These are phyloP conservation scores for Cardiocondyla obscurior DNA, from an alignment of 1,140 invertebrate genomes.

Conservation along the genomic window DNA sequence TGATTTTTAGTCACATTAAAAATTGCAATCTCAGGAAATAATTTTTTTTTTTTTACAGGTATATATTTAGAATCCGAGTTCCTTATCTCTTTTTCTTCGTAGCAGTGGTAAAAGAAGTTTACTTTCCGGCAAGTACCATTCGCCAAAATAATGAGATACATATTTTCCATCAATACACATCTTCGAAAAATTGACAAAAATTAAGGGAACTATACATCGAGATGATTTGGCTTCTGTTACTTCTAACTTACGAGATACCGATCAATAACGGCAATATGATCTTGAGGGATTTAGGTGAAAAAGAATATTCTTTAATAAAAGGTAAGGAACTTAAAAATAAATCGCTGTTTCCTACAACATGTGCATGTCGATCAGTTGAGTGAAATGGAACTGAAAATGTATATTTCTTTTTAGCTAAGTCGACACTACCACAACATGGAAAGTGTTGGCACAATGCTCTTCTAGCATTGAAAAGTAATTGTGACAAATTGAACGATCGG, in stretches of 20 bases:
- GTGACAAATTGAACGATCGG: conserved; percentile 86
- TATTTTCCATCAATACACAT: not conserved
- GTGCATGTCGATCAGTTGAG: too few species aligned
- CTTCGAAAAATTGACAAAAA: not conserved
- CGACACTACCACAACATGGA: conserved; percentile 85
- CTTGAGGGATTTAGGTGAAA: conserved; percentile 75
- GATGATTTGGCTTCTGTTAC: conserved; percentile 42
- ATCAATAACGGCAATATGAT: conserved; percentile 54
- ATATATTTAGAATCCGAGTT: too few species aligned
- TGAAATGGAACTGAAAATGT: not conserved
- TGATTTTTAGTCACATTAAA: too few species aligned
- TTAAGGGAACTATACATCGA: not conserved
- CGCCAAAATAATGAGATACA: not conserved
- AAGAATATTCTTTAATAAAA: conserved; percentile 72
- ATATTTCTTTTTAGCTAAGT: conserved; percentile 70
- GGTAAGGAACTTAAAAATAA: conserved; percentile 58
- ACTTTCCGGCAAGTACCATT: not conserved
- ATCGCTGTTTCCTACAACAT: too few species aligned
- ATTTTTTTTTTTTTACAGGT: not conserved
- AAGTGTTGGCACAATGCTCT: conserved; percentile 87
- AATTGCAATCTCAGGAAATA: not conserved
- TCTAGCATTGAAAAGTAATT: conserved; percentile 84
- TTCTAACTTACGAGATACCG: conserved; percentile 20
- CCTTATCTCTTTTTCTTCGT: not conserved
- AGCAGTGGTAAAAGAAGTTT: not conserved